A percentile compares a stretch with the other conserved stretches of the same genome.
phyloP scores from a whole-genome alignment of 2,888 invertebrate species.

The Acrocera orbiculus region DNA sequence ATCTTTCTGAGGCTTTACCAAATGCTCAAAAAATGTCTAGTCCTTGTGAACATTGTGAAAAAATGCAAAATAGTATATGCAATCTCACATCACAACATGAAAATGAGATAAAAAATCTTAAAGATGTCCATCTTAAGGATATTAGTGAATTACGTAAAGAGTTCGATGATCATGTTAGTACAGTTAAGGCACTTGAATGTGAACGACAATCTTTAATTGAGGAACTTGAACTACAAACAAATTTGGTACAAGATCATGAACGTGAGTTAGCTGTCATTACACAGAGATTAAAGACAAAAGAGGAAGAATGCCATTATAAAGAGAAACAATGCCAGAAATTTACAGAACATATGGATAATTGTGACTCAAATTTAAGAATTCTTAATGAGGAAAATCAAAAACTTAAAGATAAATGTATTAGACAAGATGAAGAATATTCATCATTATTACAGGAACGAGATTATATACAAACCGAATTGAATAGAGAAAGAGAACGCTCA shows the following conservation, averaged over 20 bases:
- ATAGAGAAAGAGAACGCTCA: constrained; percentile 48
- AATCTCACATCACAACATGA: constrained; percentile 28
- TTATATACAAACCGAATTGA: constrained; percentile 37
- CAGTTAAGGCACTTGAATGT: constrained; percentile 17
- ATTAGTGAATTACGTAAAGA: constrained; percentile 18
- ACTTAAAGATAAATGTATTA: constrained; percentile 22
- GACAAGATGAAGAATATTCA: constrained; percentile 28
- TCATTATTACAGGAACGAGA: constrained; percentile 26
- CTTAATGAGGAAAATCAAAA: constrained; percentile 18
- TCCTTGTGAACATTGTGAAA: constrained; percentile 33
- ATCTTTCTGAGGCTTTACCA: constrained; percentile 33
- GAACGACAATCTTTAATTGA: constrained; percentile 18
- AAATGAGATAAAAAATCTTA: constrained; percentile 26
- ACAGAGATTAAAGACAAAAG: constrained; percentile 19
- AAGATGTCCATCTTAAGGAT: constrained; percentile 26
- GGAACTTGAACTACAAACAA: constrained; percentile 23
- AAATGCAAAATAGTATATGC: constrained; percentile 32
- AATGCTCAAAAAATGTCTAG: constrained; percentile 21
- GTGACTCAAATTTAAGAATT: constrained; percentile 15
- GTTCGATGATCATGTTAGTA: constrained; percentile 19
- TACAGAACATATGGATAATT: constrained; percentile 17
- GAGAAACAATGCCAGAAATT: constrained; percentile 17
- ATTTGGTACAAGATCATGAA: constrained; percentile 25
- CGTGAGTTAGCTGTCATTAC: constrained; percentile 18
- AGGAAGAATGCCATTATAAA: constrained; percentile 20